Conservation (phyloP, 64 coral and sea anemone genomes). For the Montipora capricornis region DNA sequence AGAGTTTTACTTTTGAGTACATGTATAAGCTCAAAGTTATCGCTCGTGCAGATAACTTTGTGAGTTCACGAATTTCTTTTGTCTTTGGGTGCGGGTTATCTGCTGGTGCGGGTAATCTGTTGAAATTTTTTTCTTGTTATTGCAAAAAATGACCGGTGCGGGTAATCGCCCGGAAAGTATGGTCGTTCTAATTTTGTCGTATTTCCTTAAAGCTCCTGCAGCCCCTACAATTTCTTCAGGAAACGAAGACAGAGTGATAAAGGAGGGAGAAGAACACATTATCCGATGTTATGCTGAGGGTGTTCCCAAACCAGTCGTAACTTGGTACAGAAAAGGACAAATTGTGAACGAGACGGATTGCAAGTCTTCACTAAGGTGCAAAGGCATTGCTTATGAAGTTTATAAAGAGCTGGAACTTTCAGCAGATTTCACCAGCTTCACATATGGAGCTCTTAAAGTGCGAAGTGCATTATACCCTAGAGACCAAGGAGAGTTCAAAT, state of each 20-base stretch:
- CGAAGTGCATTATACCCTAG: conserved; percentile 13
- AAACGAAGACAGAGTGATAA: not conserved
- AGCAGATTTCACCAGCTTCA: not conserved
- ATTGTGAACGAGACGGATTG: conserved; percentile 12
- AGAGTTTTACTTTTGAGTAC: too few relatives aligned
- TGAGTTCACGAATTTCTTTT: too few relatives aligned
- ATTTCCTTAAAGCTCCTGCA: not conserved
- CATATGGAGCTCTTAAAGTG: conserved; percentile 1
- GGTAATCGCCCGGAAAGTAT: too few relatives aligned
- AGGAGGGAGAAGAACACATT: not conserved
- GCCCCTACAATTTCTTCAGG: not conserved
- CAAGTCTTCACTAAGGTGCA: not conserved
- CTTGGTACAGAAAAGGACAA: conserved; percentile 60
- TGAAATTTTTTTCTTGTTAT: too few relatives aligned
- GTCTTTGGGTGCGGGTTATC: too few relatives aligned
- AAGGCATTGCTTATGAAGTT: conserved; percentile 13
- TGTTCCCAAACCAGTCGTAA: not conserved
- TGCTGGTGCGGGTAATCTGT: too few relatives aligned
- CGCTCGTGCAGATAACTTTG: too few relatives aligned
- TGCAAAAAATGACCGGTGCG: too few relatives aligned
- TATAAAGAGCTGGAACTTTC: not conserved
- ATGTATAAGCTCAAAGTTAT: too few relatives aligned
- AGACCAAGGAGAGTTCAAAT: conserved; percentile 47
- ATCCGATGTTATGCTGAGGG: not conserved
- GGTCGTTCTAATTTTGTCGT: too few relatives aligned